Conservation (phyloP, 2,113 vertebrate species). For the Chloroceryle aenea region DNA sequence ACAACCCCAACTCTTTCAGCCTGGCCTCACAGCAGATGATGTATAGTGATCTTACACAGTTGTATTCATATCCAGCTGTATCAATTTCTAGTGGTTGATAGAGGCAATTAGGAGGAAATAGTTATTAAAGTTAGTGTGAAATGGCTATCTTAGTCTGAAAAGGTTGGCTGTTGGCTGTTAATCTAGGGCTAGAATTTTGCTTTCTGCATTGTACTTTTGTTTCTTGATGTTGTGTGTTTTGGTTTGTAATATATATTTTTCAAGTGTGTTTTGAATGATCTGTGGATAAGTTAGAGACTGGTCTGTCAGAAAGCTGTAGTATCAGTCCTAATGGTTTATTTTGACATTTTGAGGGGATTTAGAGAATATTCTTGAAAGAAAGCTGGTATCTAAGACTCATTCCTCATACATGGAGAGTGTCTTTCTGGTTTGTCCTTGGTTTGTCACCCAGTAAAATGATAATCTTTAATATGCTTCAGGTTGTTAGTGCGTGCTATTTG, state of each 20-base stretch:
- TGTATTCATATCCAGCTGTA: not conserved
- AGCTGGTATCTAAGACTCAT: not conserved
- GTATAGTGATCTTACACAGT: not conserved
- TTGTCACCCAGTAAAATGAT: not conserved
- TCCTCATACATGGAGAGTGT: not conserved
- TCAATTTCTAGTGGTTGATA: no score
- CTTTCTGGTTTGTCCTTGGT: not conserved
- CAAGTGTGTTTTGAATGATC: not conserved
- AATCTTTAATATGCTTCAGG: not conserved
- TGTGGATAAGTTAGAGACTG: accelerated
- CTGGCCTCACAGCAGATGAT: not conserved
- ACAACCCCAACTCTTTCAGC: not conserved
- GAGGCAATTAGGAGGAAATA: not conserved
- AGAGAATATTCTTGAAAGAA: not conserved
- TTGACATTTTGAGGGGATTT: not conserved
- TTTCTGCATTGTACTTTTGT: accelerated
- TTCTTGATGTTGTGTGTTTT: no score
- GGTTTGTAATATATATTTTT: not conserved
- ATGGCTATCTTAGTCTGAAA: not conserved
- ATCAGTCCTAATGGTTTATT: not conserved
- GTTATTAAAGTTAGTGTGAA: not conserved
- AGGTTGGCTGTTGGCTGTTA: not conserved
- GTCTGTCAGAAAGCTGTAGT: not conserved
- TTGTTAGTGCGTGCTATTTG: not conserved
- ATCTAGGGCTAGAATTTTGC: not conserved